Base-by-base conservation (phyloP, 2,888 invertebrate species). In the Athetis lepigone region DNA sequence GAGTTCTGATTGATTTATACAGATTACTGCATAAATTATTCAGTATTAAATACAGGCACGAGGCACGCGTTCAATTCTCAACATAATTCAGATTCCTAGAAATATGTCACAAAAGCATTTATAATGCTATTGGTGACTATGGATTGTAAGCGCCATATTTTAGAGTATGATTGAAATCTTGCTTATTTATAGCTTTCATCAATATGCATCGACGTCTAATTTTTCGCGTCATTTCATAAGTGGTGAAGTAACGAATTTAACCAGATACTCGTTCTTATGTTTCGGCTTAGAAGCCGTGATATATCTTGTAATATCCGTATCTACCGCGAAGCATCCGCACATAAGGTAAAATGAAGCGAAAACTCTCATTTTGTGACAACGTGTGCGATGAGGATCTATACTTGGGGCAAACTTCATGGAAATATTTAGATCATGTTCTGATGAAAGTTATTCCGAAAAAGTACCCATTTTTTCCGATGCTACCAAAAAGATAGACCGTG, bases 351-450 rank as follows among this genome's bases (percentile, higher is more conserved):
- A 70, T 70, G 76, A 63, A 75, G 50, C 71, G 58, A 55, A 49
- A 43, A 46, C 33, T 64, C 58, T 70, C 71, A 75, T 76, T 75
- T 75, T 59, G 65, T 49, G 70, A 62, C 56, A 61, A 37, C 62
- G 25, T 42, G 36, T 27, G 51, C 55, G 64, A 72, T 72, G 71
- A 59, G 45, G 58, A 75, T 72, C 76, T 62, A 75, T 52, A 56
- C 56, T 54, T 43, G 40, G 18, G 29, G 64, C 55, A 39, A 63
- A 66, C 61, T 67, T 58, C 67, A 45, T 71, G 59, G 66, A 58
- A 71, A 71, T 76, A 76, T 76, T 61, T 58, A 46, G 54, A 72
- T 58, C 37, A 70, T 70, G 57, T 63, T 64, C 64, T 75, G 71
- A 75, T 70, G 71, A 75, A 70, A 72, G 63, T 55, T 57, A 36